These are phyloP conservation scores for Eristalis pertinax DNA, from an alignment of 2,888 invertebrate genomes.

Conservation along the genomic window DNA sequence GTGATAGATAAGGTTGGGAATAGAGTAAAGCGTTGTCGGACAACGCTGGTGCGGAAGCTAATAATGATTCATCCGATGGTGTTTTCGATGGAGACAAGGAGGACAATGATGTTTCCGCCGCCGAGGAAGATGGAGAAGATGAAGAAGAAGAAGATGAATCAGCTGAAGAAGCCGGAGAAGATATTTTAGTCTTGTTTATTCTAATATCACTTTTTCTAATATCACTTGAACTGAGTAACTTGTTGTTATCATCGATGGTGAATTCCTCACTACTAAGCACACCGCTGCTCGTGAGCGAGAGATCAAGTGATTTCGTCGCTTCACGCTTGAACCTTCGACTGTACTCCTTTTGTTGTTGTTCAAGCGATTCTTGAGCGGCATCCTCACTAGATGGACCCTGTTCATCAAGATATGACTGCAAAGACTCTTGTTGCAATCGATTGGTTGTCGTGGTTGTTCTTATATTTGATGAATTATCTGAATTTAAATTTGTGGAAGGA, in stretches of 20 bases:
- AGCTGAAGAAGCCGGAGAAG: constrained; percentile 55
- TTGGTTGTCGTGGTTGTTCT: constrained; percentile 26
- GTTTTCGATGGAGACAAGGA: constrained; percentile 75
- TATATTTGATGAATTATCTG: constrained; percentile 25
- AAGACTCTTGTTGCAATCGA: constrained; percentile 43
- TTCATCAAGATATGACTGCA: constrained; percentile 51
- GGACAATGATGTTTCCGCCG: constrained; percentile 78
- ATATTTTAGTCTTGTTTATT: constrained; percentile 73
- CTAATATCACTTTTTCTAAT: constrained; percentile 75
- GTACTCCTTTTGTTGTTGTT: constrained; percentile 21
- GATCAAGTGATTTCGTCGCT: constrained; percentile 45
- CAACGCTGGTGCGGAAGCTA: constrained; percentile 36
- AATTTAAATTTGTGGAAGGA: constrained; percentile 28
- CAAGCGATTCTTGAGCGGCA: constrained; percentile 41
- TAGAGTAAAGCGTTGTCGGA: constrained; percentile 42
- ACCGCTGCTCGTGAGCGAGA: constrained; percentile 53
- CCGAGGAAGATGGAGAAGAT: constrained; percentile 69
- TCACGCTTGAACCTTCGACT: constrained; percentile 44
- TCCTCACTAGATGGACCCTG: constrained; percentile 53
- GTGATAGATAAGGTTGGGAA: constrained; percentile 58
- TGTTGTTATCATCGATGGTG: constrained; percentile 60
- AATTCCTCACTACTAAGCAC: constrained; percentile 59
- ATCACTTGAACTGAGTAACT: constrained; percentile 74
- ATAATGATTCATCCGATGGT: constrained; percentile 36
- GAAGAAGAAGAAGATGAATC: constrained; percentile 32